These are phyloP conservation scores for Macrosiphum euphorbiae DNA, from an alignment of 2,888 invertebrate genomes.

Conservation along the genomic window DNA sequence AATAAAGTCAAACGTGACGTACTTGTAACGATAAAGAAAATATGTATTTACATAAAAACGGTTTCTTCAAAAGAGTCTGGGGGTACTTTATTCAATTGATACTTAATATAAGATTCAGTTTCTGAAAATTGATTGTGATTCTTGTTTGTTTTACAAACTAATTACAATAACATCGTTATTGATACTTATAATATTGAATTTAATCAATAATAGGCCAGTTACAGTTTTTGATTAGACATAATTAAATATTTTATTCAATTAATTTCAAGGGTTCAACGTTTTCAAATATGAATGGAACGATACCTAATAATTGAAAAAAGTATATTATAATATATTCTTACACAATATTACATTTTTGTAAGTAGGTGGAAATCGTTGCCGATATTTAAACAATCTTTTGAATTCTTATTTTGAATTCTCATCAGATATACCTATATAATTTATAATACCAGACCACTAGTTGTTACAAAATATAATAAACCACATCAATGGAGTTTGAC, in stretches of 20 bases:
- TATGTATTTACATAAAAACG: background rate
- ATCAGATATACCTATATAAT: background rate
- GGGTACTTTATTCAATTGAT: background rate
- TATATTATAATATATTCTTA: background rate
- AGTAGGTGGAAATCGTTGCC: no score
- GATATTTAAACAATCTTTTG: background rate
- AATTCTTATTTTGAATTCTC: background rate
- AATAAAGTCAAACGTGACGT: background rate
- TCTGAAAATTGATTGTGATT: background rate
- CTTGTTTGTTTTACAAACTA: background rate
- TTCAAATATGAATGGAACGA: background rate
- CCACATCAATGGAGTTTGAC: background rate
- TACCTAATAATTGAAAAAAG: background rate
- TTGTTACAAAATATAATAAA: background rate
- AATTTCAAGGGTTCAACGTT: background rate
- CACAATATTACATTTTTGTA: background rate
- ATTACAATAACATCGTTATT: background rate
- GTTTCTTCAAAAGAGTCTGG: background rate
- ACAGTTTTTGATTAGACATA: background rate
- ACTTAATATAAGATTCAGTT: background rate
- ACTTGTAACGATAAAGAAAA: background rate
- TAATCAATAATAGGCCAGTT: background rate
- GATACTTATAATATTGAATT: background rate
- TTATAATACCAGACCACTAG: background rate
- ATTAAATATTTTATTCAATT: background rate